Base-by-base conservation (phyloP, 2,113 vertebrate genomes). In the Theropithecus gelada region DNA sequence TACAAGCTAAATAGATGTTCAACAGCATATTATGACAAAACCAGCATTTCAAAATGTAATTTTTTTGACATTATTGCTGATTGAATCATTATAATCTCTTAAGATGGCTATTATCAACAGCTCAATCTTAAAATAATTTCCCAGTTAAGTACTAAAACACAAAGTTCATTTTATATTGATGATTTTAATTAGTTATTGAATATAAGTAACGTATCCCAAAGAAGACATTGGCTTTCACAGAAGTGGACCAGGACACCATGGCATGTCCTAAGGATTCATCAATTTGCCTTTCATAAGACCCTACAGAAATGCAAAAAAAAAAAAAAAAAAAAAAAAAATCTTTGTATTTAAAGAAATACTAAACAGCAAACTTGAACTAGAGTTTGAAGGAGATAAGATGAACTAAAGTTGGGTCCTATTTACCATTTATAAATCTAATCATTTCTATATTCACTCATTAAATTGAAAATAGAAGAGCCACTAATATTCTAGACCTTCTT, bases 81-180 rank as follows among this genome's bases (percentile, higher is more conserved):
- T 18, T 90, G 45, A 83, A 73, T 93, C 48, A 52, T 64, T 72
- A 14, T 6, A 50, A 6, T 78, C 18, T 43, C 5, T 83, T 73
- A 52, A 5, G 22, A 82, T 73, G 43, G 16, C 6, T 75, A 23
- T 68, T 57, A 79, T 59, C 25, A 87, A 64, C 18, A 95, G 40
- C 38, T 4, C 40, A 73, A 55, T 76, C 68, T 88, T 76, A 43
- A 93, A 78, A 52, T 92, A 7, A 83, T 50, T 95, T 97, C 23
- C 48, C 22, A 89, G 72, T 55, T 93, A 88, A 78, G 45, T 35
- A n/a, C 23, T 76, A 64, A 86, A 84, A 76, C 55, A 14, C 7
- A 25, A 43, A 90, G 14, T 89, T 93, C 8, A 48, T 68, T 82
- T 76, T 68, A 70, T 50, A 30, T 64, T 76, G 25, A 61, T 81